Conservation (phyloP, 2,113 vertebrate species). For the Chamaetylas fuelleborni region DNA sequence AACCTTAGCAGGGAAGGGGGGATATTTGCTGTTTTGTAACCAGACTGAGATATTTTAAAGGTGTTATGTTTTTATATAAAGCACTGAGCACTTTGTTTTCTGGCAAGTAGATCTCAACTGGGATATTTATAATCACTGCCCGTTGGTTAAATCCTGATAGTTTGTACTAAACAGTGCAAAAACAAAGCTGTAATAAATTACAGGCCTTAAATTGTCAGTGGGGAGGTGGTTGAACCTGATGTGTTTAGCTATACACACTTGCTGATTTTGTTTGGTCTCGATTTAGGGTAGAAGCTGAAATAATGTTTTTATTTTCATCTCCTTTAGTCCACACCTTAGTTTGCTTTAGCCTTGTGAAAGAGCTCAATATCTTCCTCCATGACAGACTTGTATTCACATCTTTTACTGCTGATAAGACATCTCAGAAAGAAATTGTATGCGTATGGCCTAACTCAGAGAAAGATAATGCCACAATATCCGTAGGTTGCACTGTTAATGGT, state of each 20-base stretch:
- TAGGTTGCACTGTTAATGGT: background rate
- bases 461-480: background rate
- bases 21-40: background rate
- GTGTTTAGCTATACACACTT: background rate
- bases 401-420: background rate
- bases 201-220: background rate
- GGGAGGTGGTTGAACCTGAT: background rate
- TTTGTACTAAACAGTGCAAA: background rate
- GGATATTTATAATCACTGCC: background rate
- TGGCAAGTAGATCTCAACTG: background rate
- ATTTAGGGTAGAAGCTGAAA: background rate
- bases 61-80: background rate
- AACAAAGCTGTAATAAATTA: background rate
- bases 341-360: background rate
- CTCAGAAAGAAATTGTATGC: background rate
- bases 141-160: background rate
- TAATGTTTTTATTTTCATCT: background rate
- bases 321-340: background rate
- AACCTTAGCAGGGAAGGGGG: background rate
- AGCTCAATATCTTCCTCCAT: background rate
- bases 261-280: background rate
- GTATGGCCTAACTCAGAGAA: background rate
- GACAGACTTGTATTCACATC: background rate
- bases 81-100: background rate
- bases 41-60: background rate